These are phyloP conservation scores for Apeltes quadracus DNA, from an alignment of 2,113 vertebrate genomes.

Conservation along the genomic window DNA sequence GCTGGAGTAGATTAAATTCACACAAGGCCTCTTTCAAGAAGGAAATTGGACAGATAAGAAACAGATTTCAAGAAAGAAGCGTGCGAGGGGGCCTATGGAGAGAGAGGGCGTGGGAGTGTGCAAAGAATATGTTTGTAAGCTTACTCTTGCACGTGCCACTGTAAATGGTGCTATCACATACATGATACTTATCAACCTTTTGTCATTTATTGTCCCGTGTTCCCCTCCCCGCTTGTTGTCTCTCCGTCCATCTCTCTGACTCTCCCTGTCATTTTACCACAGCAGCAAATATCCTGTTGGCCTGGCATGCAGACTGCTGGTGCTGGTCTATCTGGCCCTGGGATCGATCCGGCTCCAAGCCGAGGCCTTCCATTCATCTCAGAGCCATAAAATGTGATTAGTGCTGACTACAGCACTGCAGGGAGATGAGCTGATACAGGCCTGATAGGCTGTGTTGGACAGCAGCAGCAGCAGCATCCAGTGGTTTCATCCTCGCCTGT, in stretches of 20 bases:
- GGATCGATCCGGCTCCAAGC: conserved; percentile 88
- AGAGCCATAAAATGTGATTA: conserved; percentile 92
- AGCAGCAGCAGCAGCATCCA: conserved; percentile 73
- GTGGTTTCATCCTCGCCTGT: conserved; percentile 51
- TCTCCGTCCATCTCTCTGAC: conserved; percentile 48
- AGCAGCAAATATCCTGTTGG: conserved; percentile 99
- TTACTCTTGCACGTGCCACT: conserved; percentile 18
- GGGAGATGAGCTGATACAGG: conserved; percentile 87
- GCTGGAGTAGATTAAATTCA: conserved; percentile 86
- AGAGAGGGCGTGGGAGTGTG: conserved; percentile 22
- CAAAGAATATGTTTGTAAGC: conserved; percentile 49
- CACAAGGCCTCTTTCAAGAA: conserved; percentile 83
- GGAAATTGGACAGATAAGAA: conserved; percentile 91
- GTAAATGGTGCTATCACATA: conserved; percentile 43
- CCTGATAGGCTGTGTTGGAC: conserved; percentile 72
- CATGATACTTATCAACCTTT: conserved; percentile 64
- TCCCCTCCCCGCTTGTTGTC: conserved; percentile 22
- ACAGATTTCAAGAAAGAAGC: conserved; percentile 78
- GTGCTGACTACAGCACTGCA: conserved; percentile 88
- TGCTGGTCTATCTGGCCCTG: conserved; percentile 85
- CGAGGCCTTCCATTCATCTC: conserved; percentile 91
- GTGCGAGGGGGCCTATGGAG: conserved; percentile 20
- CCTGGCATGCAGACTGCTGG: conserved; percentile 68
- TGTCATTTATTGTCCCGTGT: conserved; percentile 48
- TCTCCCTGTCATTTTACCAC: conserved; percentile 86